Conservation (phyloP, 2,113 vertebrate genomes). For the Girardinichthys multiradiatus region DNA sequence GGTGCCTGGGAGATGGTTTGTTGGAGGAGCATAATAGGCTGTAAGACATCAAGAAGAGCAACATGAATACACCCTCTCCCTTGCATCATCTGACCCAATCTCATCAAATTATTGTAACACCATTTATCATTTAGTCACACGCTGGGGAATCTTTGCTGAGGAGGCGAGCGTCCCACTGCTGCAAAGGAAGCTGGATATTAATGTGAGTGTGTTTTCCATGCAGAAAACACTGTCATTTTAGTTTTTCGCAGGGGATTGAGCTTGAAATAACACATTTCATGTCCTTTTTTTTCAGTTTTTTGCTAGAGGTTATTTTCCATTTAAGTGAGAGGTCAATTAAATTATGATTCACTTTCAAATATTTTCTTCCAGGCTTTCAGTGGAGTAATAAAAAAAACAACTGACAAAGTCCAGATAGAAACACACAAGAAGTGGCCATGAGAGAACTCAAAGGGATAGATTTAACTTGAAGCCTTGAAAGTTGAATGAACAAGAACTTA, state of each 20-base stretch:
- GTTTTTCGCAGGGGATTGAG: not conserved
- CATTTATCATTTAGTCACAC: slow-evolving; percentile 72
- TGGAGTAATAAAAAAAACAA: not conserved
- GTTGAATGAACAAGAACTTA: slow-evolving; percentile 23
- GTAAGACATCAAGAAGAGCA: slow-evolving; percentile 67
- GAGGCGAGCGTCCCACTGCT: slow-evolving; percentile 49
- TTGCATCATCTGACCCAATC: slow-evolving; percentile 75
- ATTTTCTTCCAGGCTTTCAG: slow-evolving; percentile 10
- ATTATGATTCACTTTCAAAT: slow-evolving; percentile 1
- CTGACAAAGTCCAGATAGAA: not conserved
- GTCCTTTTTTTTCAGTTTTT: not conserved
- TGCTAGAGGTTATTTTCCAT: not conserved
- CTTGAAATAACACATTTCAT: not conserved
- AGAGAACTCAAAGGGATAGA: slow-evolving; percentile 16
- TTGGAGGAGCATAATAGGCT: slow-evolving; percentile 51
- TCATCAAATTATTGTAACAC: slow-evolving; percentile 73
- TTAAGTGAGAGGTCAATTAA: not conserved
- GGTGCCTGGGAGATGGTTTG: slow-evolving; percentile 59
- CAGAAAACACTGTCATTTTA: slow-evolving; percentile 4
- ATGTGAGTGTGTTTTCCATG: slow-evolving; percentile 33
- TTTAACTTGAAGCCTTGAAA: slow-evolving; percentile 48
- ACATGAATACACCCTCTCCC: slow-evolving; percentile 59
- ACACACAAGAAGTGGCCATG: slow-evolving; percentile 7
- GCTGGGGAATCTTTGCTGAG: slow-evolving; percentile 48
- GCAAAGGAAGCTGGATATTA: slow-evolving; percentile 40